phyloP scores from a whole-genome alignment of 2,797 vertebrate species.

The Liasis olivaceus region DNA sequence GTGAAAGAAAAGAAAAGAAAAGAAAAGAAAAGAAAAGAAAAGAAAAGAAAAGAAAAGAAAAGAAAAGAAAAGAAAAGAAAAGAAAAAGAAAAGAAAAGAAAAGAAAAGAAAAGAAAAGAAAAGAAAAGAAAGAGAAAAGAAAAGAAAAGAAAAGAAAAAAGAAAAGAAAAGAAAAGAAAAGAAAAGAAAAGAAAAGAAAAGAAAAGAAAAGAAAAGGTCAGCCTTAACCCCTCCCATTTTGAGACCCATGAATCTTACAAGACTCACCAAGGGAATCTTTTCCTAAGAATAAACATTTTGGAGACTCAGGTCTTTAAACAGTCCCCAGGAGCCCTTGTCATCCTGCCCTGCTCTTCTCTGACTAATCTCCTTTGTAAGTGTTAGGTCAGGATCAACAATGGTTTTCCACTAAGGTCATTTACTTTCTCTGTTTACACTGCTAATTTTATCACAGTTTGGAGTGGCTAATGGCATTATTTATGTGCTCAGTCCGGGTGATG shows the following conservation, averaged over 20 bases:
- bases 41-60: background rate
- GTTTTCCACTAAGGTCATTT: slow-evolving; percentile 71
- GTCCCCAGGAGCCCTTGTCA: slow-evolving; percentile 53
- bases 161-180: background rate
- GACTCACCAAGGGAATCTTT: slow-evolving; percentile 54
- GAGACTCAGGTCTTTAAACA: slow-evolving; percentile 65
- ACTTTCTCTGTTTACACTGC: slow-evolving; percentile 73
- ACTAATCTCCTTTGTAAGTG: slow-evolving; percentile 73
- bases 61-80: too few relatives aligned
- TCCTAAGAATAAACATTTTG: slow-evolving; percentile 60
- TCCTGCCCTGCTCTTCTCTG: slow-evolving; percentile 60
- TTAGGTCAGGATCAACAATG: slow-evolving; percentile 74
- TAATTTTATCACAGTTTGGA: slow-evolving; percentile 76
- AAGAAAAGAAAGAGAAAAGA: too few relatives aligned
- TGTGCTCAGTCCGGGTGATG: slow-evolving; percentile 67
- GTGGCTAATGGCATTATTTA: slow-evolving; percentile 74
- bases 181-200: background rate
- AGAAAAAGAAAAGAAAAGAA: too few relatives aligned
- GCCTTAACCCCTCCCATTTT: background rate
- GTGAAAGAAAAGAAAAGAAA: background rate
- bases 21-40: background rate
- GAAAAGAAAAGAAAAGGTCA: background rate
- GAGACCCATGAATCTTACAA: slow-evolving; percentile 42
- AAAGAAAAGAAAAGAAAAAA: too few relatives aligned
- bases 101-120: too few relatives aligned